Percentiles rank a stretch among this genome's conserved stretches.
phyloP scores from a whole-genome alignment of 2,113 vertebrate species.

The Nestor notabilis region DNA sequence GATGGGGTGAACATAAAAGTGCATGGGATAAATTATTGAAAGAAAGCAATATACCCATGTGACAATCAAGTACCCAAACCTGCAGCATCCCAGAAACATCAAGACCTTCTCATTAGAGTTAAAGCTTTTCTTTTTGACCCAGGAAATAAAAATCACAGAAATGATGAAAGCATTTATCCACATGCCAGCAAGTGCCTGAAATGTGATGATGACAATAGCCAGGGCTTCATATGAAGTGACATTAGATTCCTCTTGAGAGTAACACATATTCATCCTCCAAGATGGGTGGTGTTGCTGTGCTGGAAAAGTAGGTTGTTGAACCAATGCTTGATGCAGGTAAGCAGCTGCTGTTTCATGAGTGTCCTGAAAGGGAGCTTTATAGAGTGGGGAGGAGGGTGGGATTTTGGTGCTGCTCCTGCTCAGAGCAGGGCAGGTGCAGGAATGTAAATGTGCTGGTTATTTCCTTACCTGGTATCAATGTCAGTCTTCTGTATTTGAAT shows the following conservation, averaged over 20 bases:
- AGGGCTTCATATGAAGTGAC: rapidly evolving
- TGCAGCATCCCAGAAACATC: background rate
- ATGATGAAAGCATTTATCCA: background rate
- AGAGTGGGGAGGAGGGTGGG: background rate
- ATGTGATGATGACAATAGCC: rapidly evolving
- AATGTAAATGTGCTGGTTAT: slow-evolving; percentile 34
- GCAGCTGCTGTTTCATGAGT: background rate
- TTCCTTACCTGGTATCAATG: background rate
- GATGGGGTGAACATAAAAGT: rapidly evolving
- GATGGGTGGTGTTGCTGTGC: background rate
- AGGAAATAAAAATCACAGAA: background rate
- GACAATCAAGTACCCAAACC: background rate
- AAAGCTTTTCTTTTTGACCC: background rate
- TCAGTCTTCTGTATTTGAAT: background rate
- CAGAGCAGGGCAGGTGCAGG: background rate
- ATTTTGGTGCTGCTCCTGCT: background rate
- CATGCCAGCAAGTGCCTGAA: background rate
- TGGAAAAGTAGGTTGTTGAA: background rate
- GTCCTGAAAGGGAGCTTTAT: background rate
- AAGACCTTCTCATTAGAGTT: slow-evolving; percentile 37
- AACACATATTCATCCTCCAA: background rate
- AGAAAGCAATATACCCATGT: background rate
- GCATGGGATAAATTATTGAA: rapidly evolving
- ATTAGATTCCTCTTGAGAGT: background rate
- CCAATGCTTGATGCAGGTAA: background rate